A percentile compares a stretch with the other conserved stretches of the same genome.
Conservation (phyloP, 2,113 vertebrate genomes). For the Climacteris rufus region DNA sequence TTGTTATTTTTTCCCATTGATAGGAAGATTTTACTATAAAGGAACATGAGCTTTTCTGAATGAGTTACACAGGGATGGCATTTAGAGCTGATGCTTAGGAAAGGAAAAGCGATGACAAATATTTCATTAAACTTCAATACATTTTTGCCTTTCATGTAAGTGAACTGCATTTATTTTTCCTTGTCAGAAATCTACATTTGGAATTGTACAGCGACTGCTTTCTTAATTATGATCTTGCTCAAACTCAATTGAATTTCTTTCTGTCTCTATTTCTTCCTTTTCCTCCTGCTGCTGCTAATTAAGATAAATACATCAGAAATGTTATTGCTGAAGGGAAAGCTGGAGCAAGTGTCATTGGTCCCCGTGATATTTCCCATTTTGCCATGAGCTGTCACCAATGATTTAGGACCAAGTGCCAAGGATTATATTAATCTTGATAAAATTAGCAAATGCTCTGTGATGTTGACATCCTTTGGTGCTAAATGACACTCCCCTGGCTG, state of each 20-base stretch:
- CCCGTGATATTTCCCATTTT: constrained; percentile 33
- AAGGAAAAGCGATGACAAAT: background rate
- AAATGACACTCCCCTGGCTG: constrained; percentile 3
- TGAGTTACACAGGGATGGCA: background rate
- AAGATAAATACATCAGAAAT: constrained; percentile 64
- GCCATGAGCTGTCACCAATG: constrained; percentile 47
- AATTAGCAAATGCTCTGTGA: constrained; percentile 36
- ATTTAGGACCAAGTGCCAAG: constrained; percentile 47
- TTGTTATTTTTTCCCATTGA: background rate
- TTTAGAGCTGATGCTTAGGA: background rate
- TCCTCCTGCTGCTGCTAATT: constrained; percentile 51
- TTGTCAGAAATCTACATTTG: constrained; percentile 7
- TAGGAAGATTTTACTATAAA: background rate
- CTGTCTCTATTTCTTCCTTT: constrained; percentile 32
- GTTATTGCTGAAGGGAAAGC: constrained; percentile 43
- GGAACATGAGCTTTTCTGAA: background rate
- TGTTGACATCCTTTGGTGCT: constrained; percentile 9
- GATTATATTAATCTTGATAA: constrained; percentile 52
- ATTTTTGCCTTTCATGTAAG: background rate
- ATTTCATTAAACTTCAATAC: background rate
- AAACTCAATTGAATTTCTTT: constrained; percentile 25
- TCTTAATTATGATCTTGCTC: constrained; percentile 49
- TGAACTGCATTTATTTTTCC: background rate
- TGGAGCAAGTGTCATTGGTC: constrained; percentile 44
- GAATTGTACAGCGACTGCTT: background rate